Percentiles rank a stretch among this genome's conserved stretches.
Conservation (phyloP, 2,888 invertebrate species). For the Macrosiphum euphorbiae region DNA sequence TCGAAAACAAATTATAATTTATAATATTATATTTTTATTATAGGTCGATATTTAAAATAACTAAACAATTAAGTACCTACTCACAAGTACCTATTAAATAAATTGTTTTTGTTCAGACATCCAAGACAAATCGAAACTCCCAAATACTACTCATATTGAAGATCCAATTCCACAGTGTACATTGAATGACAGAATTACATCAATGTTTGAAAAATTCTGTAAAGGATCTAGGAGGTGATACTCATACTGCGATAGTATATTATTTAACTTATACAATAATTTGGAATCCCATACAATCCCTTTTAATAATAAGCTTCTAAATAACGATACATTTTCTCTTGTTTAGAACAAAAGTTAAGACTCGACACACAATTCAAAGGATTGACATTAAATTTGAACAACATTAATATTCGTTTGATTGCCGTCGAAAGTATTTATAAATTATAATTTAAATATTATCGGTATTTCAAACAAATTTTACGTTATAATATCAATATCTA, state of each 20-base stretch:
- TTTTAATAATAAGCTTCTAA: not conserved
- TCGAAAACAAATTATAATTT: not conserved
- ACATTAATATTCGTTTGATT: not conserved
- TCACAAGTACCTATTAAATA: not conserved
- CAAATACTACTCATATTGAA: not conserved
- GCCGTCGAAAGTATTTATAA: not conserved
- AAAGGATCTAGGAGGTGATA: not conserved
- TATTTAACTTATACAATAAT: not conserved
- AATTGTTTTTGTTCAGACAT: not conserved
- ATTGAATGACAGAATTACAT: constrained; percentile 3
- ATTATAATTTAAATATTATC: not conserved
- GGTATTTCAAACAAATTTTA: not conserved
- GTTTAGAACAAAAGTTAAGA: not conserved
- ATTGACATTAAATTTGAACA: not conserved
- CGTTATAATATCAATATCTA: not conserved
- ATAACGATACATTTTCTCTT: not conserved
- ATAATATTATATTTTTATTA: too few species aligned
- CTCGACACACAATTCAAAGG: not conserved
- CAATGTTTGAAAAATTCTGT: not conserved
- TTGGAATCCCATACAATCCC: not conserved
- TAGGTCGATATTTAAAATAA: not conserved
- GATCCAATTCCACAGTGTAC: not conserved
- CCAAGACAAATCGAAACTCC: not conserved
- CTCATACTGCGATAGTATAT: not conserved
- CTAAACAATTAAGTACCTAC: not conserved